These are phyloP conservation scores for Mergus octosetaceus DNA, from an alignment of 2,797 vertebrate species.

Conservation along the genomic window DNA sequence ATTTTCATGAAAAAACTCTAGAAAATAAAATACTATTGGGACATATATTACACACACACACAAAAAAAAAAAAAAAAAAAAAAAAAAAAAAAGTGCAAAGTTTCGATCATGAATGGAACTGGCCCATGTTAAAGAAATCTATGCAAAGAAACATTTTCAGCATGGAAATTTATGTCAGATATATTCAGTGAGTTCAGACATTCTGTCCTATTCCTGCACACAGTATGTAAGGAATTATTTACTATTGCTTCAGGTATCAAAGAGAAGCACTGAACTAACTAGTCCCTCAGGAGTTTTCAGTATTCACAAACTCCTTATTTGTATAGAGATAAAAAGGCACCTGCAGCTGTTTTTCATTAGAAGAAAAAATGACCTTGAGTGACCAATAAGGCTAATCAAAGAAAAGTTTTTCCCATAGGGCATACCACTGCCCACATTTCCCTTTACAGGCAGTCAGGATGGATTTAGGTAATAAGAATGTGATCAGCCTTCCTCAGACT, in stretches of 20 bases:
- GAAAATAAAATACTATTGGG: neutral
- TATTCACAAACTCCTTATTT: constrained; percentile 28
- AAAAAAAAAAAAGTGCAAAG: neutral
- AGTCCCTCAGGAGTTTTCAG: neutral
- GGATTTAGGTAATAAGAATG: constrained; percentile 22
- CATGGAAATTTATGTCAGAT: constrained; percentile 10
- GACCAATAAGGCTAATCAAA: constrained; percentile 45
- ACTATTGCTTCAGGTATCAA: constrained; percentile 41
- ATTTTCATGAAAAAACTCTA: neutral
- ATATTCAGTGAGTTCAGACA: neutral
- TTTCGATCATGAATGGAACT: neutral
- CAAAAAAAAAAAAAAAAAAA: neutral
- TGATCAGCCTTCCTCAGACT: neutral
- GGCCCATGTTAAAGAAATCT: neutral
- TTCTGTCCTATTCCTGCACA: neutral
- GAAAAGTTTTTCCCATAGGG: constrained; percentile 2
- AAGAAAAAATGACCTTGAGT: constrained; percentile 41
- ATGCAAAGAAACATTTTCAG: constrained; percentile 50
- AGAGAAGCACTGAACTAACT: constrained; percentile 14
- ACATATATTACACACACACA: neutral
- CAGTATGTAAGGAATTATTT: constrained; percentile 48
- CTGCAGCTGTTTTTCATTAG: constrained; percentile 28
- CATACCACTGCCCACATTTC: neutral
- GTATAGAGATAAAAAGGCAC: constrained; percentile 48
- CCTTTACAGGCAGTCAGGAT: neutral